A percentile compares a stretch with the other conserved stretches of the same genome.
Conservation (phyloP, 2,797 vertebrate genomes). For the Chelonia mydas region DNA sequence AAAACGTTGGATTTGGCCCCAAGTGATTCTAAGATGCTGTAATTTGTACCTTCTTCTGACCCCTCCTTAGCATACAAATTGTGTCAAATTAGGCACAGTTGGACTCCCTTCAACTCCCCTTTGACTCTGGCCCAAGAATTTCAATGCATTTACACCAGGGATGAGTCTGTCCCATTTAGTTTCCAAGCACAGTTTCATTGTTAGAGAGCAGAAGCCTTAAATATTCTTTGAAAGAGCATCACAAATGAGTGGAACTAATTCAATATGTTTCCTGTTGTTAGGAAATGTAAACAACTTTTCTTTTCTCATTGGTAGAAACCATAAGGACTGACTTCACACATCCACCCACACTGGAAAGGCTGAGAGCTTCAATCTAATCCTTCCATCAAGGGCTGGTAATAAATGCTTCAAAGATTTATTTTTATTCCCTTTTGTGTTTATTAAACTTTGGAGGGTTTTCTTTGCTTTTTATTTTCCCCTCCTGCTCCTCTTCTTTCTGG, state of each 20-base stretch:
- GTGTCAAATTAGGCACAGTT: background rate
- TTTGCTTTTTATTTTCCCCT: slow-evolving; percentile 47
- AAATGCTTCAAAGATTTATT: slow-evolving; percentile 84
- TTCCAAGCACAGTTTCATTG: background rate
- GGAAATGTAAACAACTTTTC: slow-evolving; percentile 70
- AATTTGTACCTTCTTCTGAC: slow-evolving; percentile 36
- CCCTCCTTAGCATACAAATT: slow-evolving; percentile 58
- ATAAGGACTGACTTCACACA: slow-evolving; percentile 40
- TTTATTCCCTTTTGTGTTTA: slow-evolving; percentile 85
- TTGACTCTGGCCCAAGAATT: slow-evolving; percentile 15
- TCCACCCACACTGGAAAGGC: slow-evolving; percentile 65
- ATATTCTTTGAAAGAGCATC: slow-evolving; percentile 60
- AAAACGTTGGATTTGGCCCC: slow-evolving; percentile 34
- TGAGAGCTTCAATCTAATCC: slow-evolving; percentile 69
- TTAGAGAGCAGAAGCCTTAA: slow-evolving; percentile 34
- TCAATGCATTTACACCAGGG: background rate
- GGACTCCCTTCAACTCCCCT: slow-evolving; percentile 22
- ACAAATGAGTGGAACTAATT: slow-evolving; percentile 54
- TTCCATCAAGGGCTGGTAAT: slow-evolving; percentile 78
- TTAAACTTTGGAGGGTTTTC: slow-evolving; percentile 78
- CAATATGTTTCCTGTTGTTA: slow-evolving; percentile 42
- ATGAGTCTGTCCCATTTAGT: slow-evolving; percentile 1
- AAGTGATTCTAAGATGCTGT: slow-evolving; percentile 50
- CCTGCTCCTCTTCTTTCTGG: slow-evolving; percentile 59
- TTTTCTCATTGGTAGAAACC: background rate